Conservation (phyloP, 2,888 invertebrate species). For the Pterostichus madidus region DNA sequence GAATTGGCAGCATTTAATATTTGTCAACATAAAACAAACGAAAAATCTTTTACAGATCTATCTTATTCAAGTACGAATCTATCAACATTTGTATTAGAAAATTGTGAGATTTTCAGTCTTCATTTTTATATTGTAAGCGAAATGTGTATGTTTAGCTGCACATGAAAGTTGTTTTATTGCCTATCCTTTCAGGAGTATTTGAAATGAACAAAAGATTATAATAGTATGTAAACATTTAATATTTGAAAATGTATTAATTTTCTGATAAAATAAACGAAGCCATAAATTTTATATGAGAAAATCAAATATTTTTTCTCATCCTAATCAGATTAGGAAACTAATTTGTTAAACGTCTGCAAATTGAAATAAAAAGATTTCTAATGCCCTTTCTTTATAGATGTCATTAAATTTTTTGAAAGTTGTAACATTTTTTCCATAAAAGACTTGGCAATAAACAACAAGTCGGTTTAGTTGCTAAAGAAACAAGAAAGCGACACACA, state of each 20-base stretch:
- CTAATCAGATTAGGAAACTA: slow-evolving; percentile 8
- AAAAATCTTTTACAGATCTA: slow-evolving; percentile 2
- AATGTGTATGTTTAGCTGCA: background rate
- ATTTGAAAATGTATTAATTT: too few relatives aligned
- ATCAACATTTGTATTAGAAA: background rate
- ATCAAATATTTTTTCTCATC: background rate
- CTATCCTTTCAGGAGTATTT: background rate
- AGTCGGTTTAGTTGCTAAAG: slow-evolving; percentile 50
- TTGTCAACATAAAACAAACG: slow-evolving; percentile 31
- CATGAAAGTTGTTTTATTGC: background rate
- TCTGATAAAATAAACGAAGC: too few relatives aligned
- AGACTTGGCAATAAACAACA: slow-evolving; percentile 48
- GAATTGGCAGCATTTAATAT: background rate
- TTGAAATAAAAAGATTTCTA: slow-evolving; percentile 47
- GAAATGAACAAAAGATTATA: background rate
- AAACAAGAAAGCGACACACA: slow-evolving; percentile 52
- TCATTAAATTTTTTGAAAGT: slow-evolving; percentile 61
- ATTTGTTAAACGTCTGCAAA: slow-evolving; percentile 15
- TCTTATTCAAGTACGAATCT: background rate
- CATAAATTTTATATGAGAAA: background rate
- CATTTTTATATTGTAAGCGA: too few relatives aligned
- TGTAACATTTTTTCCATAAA: slow-evolving; percentile 53
- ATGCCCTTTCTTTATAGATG: slow-evolving; percentile 36
- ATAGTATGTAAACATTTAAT: too few relatives aligned
- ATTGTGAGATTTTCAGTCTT: too few relatives aligned